Base-by-base conservation (phyloP, 2,797 vertebrate genomes). In the Peromyscus aztecus region DNA sequence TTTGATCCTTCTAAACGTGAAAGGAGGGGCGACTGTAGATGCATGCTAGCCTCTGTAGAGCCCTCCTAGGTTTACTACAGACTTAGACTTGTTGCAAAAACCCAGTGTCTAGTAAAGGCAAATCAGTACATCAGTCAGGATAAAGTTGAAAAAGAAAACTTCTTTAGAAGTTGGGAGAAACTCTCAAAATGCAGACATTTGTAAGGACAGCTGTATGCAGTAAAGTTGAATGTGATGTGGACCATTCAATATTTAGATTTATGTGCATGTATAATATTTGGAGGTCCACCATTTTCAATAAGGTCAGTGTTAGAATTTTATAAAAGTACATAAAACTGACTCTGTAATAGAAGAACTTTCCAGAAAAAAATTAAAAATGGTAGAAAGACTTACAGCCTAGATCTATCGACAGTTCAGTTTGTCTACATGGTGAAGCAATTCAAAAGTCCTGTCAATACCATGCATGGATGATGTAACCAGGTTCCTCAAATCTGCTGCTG, bases 281-380 rank as follows among this genome's bases (percentile, higher is more conserved):
- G 10, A 7, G 37, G 4, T 52, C 21, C 13, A 63, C 23, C 14
- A 73, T 94, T 89, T 43, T 52, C 4, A 31, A 63, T 27, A 59
- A 1, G 5, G 16, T 84, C 19, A 87, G 2, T 71, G 12, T 77
- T 96, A 65, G 2, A 69, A 31, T 71, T 94, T 88, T 86, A 37
- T 69, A 77, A 93, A 85, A 81, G 57, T 37, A 71, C 37, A 71
- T 17, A 95, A 89, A 96, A 59, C 16, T 37, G 9, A 82, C 14
- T 81, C 4, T 82, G 49, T 83, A 81, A 69, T 34, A 71, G 77
- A 78, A 86, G 31, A 91, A 57, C 1, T 71, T 95, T 93, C 63
- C 78, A 27, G 9, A 63, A 89, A 90, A 75, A 92, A 89, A 43
- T 11, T 63, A 0, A 93, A 89, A 91, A 67, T 57, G 13, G 29